phyloP scores from a whole-genome alignment of 2,888 invertebrate species.

The Drosophila borborema region DNA sequence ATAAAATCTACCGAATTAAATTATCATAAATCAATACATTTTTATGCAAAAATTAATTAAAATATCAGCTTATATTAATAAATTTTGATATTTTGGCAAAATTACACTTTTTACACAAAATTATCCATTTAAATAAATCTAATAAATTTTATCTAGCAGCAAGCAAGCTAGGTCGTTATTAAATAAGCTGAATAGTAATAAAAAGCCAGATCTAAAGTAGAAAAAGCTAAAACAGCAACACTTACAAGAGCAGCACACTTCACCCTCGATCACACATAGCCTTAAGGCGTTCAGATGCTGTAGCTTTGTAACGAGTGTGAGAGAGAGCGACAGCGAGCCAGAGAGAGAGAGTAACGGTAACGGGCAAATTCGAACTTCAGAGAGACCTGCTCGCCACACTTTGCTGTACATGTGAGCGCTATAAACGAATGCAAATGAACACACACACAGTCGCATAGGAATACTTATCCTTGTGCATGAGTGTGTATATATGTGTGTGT shows the following conservation, averaged over 20 bases:
- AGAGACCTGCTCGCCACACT: background rate
- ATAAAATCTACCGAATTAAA: too few species aligned
- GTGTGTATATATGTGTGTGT: constrained; percentile 19
- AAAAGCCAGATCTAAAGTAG: background rate
- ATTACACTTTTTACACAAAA: too few species aligned
- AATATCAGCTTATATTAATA: background rate
- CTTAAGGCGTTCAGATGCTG: background rate
- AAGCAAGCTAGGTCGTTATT: background rate
- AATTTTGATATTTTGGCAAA: background rate
- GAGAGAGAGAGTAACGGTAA: background rate
- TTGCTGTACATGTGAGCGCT: constrained; percentile 30
- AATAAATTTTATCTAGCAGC: background rate
- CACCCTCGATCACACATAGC: background rate
- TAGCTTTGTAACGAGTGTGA: background rate
- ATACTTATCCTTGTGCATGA: constrained; percentile 34
- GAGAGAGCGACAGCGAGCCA: background rate
- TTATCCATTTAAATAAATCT: background rate
- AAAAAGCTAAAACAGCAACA: background rate
- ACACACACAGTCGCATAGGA: constrained; percentile 6
- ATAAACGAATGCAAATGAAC: constrained; percentile 25
- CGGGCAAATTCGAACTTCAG: background rate
- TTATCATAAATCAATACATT: too few species aligned
- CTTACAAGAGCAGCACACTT: background rate
- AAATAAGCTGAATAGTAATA: background rate
- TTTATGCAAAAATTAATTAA: background rate